Evolutionary conservation across 2,888 invertebrate genomes (phyloP).

Genomic region (Leucania comma): DNA sequence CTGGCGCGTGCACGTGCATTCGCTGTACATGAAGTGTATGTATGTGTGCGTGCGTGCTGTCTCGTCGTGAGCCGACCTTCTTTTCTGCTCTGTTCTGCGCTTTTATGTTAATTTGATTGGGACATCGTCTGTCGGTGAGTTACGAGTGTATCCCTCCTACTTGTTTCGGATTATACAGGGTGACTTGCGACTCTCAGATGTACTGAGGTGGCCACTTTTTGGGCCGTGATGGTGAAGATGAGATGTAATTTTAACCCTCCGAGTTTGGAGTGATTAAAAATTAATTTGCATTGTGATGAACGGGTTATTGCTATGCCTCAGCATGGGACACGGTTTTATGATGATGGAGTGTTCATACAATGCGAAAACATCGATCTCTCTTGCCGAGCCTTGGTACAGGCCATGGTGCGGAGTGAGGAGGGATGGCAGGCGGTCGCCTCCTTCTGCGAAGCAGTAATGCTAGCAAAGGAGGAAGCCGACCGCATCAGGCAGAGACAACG

Average conservation of each 20-base stretch:
- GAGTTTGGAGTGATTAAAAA: constrained; percentile 33
- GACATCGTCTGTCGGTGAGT: constrained; percentile 59
- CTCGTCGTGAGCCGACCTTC: constrained; percentile 3
- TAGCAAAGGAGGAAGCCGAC: no score
- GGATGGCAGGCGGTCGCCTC: no score
- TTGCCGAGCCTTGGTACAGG: no score
- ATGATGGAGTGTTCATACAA: background rate
- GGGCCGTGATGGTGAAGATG: constrained; percentile 17
- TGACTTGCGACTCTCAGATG: constrained; percentile 17
- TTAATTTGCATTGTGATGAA: constrained; percentile 20
- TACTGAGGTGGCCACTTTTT: background rate
- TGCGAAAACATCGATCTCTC: background rate
- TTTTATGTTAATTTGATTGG: constrained; percentile 66
- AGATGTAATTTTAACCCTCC: constrained; percentile 45
- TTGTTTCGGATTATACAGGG: constrained; percentile 47
- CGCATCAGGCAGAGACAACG: no score
- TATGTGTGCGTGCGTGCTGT: background rate
- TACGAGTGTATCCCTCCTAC: constrained; percentile 53
- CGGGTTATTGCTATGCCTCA: background rate
- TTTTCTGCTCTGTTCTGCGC: background rate
- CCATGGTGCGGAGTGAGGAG: no score
- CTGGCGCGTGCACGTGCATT: no score
- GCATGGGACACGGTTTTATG: background rate
- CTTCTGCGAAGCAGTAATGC: no score
- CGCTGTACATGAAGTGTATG: background rate